phyloP scores from a whole-genome alignment of 2,797 vertebrate genomes.

The Numenius phaeopus region DNA sequence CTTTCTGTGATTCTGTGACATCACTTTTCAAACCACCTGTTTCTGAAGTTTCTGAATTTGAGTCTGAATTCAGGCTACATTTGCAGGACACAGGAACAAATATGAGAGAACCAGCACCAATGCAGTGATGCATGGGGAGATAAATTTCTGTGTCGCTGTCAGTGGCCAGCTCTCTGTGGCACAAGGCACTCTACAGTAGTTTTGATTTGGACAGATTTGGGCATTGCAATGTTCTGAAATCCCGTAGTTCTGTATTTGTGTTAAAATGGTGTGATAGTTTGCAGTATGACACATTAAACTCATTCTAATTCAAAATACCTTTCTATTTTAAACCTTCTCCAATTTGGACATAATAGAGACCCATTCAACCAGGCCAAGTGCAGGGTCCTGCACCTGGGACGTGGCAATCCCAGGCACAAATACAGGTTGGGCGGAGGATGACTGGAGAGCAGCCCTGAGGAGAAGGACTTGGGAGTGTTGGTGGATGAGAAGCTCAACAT shows the following conservation, averaged over 20 bases:
- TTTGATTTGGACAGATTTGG: not conserved
- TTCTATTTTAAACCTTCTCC: not conserved
- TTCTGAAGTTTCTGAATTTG: not conserved
- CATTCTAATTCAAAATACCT: not conserved
- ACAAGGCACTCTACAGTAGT: constrained; percentile 53
- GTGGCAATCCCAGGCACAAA: no score
- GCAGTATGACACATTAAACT: not conserved
- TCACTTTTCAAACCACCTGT: not conserved
- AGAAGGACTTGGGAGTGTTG: no score
- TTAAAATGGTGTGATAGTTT: not conserved
- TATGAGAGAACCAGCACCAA: no score
- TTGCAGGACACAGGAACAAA: not conserved
- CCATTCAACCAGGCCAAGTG: not conserved
- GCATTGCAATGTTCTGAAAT: not conserved
- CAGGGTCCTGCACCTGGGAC: no score
- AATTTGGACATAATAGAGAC: not conserved
- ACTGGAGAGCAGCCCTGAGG: no score
- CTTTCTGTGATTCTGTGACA: not conserved
- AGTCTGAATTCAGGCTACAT: not conserved
- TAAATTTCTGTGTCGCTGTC: not conserved
- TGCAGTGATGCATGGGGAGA: not conserved
- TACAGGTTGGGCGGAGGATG: no score
- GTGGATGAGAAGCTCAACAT: no score
- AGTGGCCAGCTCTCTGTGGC: not conserved
- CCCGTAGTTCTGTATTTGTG: not conserved